Evolutionary conservation across 2,888 invertebrate genomes (phyloP), one percentile per base, ranked within the genome.

Genomic region (Cactoblastis cactorum): DNA sequence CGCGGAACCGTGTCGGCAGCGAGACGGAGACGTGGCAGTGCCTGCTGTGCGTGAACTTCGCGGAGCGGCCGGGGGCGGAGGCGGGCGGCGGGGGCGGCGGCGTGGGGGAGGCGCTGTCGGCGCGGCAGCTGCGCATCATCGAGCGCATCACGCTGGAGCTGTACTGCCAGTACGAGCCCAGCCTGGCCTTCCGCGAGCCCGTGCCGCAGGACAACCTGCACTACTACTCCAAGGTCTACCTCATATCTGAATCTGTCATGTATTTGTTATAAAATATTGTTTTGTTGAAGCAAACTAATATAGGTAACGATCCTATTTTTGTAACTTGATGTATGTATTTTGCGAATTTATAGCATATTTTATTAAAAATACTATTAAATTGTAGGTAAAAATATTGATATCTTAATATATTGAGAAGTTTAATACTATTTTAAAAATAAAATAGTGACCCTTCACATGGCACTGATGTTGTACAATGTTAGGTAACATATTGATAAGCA

Each of bases 21-120:
- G 97, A 95, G 83, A 94, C 92, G 64, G 97, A 97, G 81, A 95
- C 95, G 49, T 98, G 97, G 97, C 96, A 96, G 77, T 97, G 97
- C 83, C 91, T 96, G 73, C 89, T 97, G 65, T 97, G 98, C 90
- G 94, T 94, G 62, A 95, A 96, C 85, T 94, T 96, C 70, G 91
- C 94, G 53, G 94, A 94, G 68, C 86, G 91, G 61, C 82, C 91
- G 37, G 46, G 34, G 53, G 75, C 49, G 63, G 80, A 65, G 67
- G 67, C 72, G 84, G 52, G 85, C 49, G 84, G 73, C 66, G 69
- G 83, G 18, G 55, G 89, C 85, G 8, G n/a, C 67, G 72, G 84
- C 53, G 85, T 49, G 84, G 73, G 66, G 69, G 83, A 32, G 55
- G 89, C 85, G 8, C 87, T 95, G 62, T 85, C 91, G 48, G 68